Percentiles rank a stretch among this genome's conserved stretches.
Evolutionary conservation across 2,113 vertebrate genomes (phyloP).

Genomic region (Benitochromis conjunctus): DNA sequence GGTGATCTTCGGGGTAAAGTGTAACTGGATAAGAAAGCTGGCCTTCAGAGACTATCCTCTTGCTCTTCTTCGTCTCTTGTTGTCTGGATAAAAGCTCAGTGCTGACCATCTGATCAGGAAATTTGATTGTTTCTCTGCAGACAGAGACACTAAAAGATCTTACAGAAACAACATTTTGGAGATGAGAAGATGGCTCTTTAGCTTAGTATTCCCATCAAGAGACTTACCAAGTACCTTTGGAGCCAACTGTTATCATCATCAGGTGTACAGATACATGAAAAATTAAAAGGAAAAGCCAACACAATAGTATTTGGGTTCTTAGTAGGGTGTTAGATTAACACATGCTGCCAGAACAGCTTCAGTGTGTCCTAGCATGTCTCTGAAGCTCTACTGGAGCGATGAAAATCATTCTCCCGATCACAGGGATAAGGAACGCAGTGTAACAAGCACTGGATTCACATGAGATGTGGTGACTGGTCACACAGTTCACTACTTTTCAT

Average conservation of each 20-base stretch:
- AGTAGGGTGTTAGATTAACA: neutral
- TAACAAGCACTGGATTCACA: neutral
- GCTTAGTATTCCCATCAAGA: neutral
- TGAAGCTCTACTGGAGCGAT: neutral
- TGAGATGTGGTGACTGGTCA: neutral
- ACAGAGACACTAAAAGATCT: neutral
- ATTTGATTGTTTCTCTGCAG: neutral
- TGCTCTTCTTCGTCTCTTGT: conserved; percentile 13
- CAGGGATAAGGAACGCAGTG: neutral
- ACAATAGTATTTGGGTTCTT: neutral
- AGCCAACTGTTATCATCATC: neutral
- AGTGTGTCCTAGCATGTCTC: neutral
- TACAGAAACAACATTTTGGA: neutral
- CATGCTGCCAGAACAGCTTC: neutral
- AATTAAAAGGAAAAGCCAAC: neutral
- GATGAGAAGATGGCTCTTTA: neutral
- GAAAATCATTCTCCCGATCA: neutral
- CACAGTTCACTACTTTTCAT: neutral
- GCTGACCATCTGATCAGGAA: neutral
- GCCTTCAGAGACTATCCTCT: conserved; percentile 29
- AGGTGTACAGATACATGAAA: neutral
- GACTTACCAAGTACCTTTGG: neutral
- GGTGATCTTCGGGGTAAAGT: conserved; percentile 34
- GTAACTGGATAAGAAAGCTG: conserved; percentile 58
- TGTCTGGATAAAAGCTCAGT: neutral